These are phyloP conservation scores for Bufo bufo DNA, from an alignment of 2,113 vertebrate genomes.

Conservation along the genomic window DNA sequence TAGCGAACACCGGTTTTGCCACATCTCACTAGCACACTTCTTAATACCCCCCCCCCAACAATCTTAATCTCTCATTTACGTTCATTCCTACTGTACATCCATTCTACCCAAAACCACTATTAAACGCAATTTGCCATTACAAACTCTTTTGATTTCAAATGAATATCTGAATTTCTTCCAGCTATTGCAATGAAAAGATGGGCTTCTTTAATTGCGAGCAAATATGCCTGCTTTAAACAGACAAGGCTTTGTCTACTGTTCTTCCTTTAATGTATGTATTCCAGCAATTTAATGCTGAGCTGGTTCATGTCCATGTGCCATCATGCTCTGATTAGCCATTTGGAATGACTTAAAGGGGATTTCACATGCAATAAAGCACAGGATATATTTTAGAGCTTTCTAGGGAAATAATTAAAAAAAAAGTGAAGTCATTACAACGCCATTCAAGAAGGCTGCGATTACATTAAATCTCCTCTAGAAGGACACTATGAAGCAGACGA, in stretches of 20 bases:
- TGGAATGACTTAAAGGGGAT: slow-evolving; percentile 31
- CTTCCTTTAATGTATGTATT: slow-evolving; percentile 29
- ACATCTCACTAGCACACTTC: no score
- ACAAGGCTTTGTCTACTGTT: slow-evolving; percentile 24
- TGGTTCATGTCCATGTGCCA: not conserved
- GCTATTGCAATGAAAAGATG: slow-evolving; percentile 3
- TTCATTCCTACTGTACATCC: not conserved
- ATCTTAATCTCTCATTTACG: not conserved
- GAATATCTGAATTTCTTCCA: not conserved
- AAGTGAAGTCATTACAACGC: not conserved
- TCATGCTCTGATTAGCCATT: slow-evolving; percentile 2
- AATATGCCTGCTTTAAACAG: slow-evolving; percentile 17
- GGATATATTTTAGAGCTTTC: slow-evolving; percentile 3
- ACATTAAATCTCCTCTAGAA: not conserved
- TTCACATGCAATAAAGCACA: slow-evolving; percentile 22
- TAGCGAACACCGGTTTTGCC: no score
- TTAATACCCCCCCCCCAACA: no score
- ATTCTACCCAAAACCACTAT: not conserved
- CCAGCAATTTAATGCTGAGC: not conserved
- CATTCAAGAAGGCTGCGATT: not conserved
- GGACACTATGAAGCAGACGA: not conserved
- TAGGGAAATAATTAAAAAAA: not conserved
- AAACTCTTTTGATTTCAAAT: slow-evolving; percentile 9
- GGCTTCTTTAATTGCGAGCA: slow-evolving; percentile 7
- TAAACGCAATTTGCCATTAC: not conserved